Base-by-base conservation (phyloP, 2,797 vertebrate genomes). In the Lacerta agilis region DNA sequence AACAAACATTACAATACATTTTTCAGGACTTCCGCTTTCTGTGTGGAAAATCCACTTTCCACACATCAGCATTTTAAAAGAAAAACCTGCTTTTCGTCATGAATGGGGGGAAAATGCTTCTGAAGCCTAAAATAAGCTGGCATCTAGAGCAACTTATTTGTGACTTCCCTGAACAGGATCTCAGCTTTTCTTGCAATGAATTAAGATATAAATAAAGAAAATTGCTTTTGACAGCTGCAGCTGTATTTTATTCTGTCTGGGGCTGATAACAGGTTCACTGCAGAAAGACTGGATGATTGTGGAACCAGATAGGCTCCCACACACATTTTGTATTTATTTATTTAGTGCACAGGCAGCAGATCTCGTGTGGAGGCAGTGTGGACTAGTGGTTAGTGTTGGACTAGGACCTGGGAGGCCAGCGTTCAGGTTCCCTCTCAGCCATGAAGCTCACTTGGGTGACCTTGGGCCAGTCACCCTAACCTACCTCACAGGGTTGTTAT, bases 211-310 rank as follows among this genome's bases (percentile, higher is more conserved):
- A 86, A 61, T 69, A 80, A 71, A 66, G 36, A 85, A 5, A 8
- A 79, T 89, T 79, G 85, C 11, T 92, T 92, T 92, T 83, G 82
- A 81, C 38, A 69, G 91, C 86, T 88, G 17, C 17, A 83, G 41
- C 71, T 66, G 75, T 87, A 77, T 92, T 87, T 71, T 79, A 36
- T 73, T 78, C 66, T 82, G 5, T 78, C 90, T 83, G 36, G 79
- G 90, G 71, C 79, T 66, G 86, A 90, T 87, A 89, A 61, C 61
- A 83, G 82, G 73, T 58, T 82, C 36, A 83, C 87, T 78, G 72
- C 27, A 61, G 69, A 80, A 43, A 78, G 9, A 84, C 94, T 90
- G 61, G 87, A 79, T 88, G 81, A 64, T 49, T 88, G 76, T 90
- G 89, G n/a, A 86, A 49, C 82, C 90, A 84, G 71, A 71, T 84